These are phyloP conservation scores for Leptogaster cylindrica DNA, from an alignment of 2,888 invertebrate species.

Conservation along the genomic window DNA sequence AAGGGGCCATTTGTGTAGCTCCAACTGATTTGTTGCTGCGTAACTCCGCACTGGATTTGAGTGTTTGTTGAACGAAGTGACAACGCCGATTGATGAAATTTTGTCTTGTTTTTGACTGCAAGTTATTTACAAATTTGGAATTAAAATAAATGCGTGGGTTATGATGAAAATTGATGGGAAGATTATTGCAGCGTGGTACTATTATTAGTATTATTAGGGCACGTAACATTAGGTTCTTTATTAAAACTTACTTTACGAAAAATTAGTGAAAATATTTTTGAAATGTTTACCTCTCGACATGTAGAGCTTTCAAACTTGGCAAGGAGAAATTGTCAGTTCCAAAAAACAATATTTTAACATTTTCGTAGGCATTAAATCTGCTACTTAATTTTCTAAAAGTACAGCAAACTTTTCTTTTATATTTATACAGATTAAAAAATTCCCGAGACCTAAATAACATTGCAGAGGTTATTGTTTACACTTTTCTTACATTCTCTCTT, in stretches of 20 bases:
- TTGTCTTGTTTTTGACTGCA: slow-evolving; percentile 42
- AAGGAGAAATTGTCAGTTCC: slow-evolving; percentile 85
- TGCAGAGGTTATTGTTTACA: neutral
- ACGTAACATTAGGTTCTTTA: no score
- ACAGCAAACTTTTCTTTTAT: slow-evolving; percentile 53
- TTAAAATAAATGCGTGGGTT: no score
- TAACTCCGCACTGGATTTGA: slow-evolving; percentile 72
- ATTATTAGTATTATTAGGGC: neutral
- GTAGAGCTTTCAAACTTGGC: slow-evolving; percentile 72
- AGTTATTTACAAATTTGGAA: no score
- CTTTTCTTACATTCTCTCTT: neutral
- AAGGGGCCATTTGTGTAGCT: slow-evolving; percentile 74
- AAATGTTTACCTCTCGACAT: slow-evolving; percentile 65
- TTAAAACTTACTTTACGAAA: no score
- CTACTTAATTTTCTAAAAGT: neutral
- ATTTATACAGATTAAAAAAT: slow-evolving; percentile 52
- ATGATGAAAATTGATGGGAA: no score
- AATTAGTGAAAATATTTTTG: no score
- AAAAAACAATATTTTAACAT: slow-evolving; percentile 75
- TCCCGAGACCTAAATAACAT: neutral
- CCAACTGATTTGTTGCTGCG: slow-evolving; percentile 65
- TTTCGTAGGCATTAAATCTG: slow-evolving; percentile 13
- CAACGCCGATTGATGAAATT: slow-evolving; percentile 67
- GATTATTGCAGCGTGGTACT: neutral
- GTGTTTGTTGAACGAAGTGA: slow-evolving; percentile 70